Evolutionary conservation across 2,113 vertebrate genomes (phyloP), one percentile per base, ranked within the genome.

Genomic region (Taxidea taxus): DNA sequence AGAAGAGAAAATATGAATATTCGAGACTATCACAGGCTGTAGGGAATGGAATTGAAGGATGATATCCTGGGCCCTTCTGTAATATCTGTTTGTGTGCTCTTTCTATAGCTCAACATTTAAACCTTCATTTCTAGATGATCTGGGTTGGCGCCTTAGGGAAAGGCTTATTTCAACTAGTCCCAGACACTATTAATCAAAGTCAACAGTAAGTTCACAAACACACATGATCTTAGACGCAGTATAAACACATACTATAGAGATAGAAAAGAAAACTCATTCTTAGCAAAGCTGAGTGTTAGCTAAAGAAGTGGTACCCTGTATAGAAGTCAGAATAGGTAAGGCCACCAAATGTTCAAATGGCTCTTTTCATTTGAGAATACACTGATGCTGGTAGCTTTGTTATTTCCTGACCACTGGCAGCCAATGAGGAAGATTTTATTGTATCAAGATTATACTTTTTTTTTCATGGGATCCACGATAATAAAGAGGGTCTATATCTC

Each of bases 41-140:
- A 87, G 42, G 72, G 42, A 89, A 92, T 49, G 47, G 14, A 34
- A 80, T 21, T 68, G 51, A 86, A 39, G 29, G 62, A 25, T 77
- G n/a, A 31, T 83, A 90, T n/a, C 21, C 47, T 58, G 20, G 39
- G 11, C 16, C 27, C 13, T 90, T 62, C 29, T 88, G 27, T 70
- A 68, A 34, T 10, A 81, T 49, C 27, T 47, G 4, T 60, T 92
- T 84, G 42, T 25, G 78, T 37, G 77, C 18, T 85, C 12, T 84
- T 96, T 87, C 42, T 84, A 25, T 31, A 94, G 47, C 31, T 94
- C 49, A 82, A 78, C 60, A n/a, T 39, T 51, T 87, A 94, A 58
- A 81, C 29, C 58, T 90, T 70, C 62, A 90, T 81, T 94, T 97
- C 72, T 88, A 88, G 74, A 27, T 87, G 34, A 47, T 62, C 18